phyloP scores from a whole-genome alignment of 2,797 vertebrate species.

The Schizopygopsis pylzovi region DNA sequence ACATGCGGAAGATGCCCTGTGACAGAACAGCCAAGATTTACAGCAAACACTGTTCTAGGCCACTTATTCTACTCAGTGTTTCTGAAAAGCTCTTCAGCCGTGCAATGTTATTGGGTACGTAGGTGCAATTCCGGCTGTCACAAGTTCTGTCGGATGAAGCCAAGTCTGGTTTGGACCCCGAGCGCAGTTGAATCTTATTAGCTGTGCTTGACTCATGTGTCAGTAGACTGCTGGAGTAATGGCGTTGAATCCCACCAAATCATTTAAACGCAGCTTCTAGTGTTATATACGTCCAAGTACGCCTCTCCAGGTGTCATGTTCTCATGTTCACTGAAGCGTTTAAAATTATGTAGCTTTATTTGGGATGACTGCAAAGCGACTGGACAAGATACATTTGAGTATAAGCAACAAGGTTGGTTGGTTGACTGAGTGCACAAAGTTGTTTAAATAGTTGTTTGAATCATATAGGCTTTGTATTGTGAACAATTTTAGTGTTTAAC shows the following conservation, averaged over 20 bases:
- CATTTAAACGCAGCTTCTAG: constrained; percentile 19
- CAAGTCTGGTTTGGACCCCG: constrained; percentile 10
- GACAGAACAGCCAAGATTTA: constrained; percentile 60
- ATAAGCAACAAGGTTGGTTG: background rate
- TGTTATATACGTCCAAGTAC: background rate
- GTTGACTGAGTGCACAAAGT: background rate
- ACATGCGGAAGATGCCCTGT: constrained; percentile 61
- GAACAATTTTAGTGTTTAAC: background rate
- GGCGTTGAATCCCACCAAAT: background rate
- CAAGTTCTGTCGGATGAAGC: constrained; percentile 17
- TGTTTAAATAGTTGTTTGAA: background rate
- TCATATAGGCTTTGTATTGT: background rate
- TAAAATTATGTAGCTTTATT: background rate
- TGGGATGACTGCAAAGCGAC: background rate
- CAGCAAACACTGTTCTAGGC: constrained; percentile 47
- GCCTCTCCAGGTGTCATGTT: background rate
- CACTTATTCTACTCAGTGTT: constrained; percentile 43
- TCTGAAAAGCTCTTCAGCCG: constrained; percentile 48
- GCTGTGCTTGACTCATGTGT: constrained; percentile 33
- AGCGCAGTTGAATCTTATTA: constrained; percentile 45
- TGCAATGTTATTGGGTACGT: background rate
- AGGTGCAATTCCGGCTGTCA: constrained; percentile 33
- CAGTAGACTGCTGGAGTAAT: constrained; percentile 12
- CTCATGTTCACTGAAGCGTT: background rate
- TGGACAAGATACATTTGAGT: background rate